Base-by-base conservation (phyloP, 1,140 invertebrate genomes). In the Maniola jurtina region DNA sequence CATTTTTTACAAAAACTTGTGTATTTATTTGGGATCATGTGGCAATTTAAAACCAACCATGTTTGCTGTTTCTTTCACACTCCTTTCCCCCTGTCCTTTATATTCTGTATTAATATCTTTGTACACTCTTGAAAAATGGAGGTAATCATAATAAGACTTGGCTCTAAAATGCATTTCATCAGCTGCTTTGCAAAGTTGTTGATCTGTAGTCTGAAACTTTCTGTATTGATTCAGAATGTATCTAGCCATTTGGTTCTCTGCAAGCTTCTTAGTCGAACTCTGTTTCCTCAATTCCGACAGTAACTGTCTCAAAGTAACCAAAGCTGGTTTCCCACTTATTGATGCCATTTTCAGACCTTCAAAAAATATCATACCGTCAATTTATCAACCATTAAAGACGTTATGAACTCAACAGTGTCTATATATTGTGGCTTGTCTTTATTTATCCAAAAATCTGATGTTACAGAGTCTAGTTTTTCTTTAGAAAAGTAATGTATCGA, bases 31-130 rank as follows among this genome's bases (percentile, higher is more conserved):
- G 13, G 95, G 95, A 91, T 96, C 95, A 79, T 96, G 94, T 0
- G 96, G 96, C 36, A 97, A 83, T 80, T 96, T 96, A 73, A 97
- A 96, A 33, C 96, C 96, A 59, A 98, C 95, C 77, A 97, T 88
- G 75, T 94, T 93, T 13, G 96, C 96, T 9, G 96, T 97, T 72
- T 96, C 95, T 73, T 93, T 92, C 8, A 96, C 87, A 50, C 91
- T 93, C 55, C 95, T 89, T 84, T 97, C 96, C 14, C 96, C 96
- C 83, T 93, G 94, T 9, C 95, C 95, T 75, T 94, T 93, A 81
- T 94, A 97, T 50, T 95, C 92, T 8, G 84, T 83, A 67, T 94
- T 92, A n/a, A 97, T 93, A 81, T 96, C 93, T 68, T 94, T 92
- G 71, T 94, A 94, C 61, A 91, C 89, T 66, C 95, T 92, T 0